A percentile compares a stretch with the other conserved stretches of the same genome.
phyloP scores from a whole-genome alignment of 2,888 invertebrate genomes.

The Erannis defoliaria region DNA sequence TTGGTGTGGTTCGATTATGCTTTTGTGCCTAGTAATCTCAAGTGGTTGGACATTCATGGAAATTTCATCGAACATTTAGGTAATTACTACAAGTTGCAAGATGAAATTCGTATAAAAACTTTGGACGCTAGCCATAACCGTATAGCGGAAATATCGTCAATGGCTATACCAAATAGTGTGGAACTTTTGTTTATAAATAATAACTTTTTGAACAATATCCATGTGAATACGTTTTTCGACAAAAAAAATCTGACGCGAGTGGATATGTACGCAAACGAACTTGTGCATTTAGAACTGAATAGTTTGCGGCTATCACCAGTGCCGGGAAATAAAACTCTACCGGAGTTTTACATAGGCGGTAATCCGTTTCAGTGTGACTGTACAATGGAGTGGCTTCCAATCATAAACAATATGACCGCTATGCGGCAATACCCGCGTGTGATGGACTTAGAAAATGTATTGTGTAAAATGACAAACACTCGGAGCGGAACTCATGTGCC shows the following conservation, averaged over 20 bases:
- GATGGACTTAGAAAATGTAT: slow-evolving; percentile 95
- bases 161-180: slow-evolving; percentile 95
- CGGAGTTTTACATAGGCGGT: slow-evolving; percentile 96
- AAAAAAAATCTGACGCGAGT: slow-evolving; percentile 94
- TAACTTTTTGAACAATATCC: slow-evolving; percentile 93
- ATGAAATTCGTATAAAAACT: slow-evolving; percentile 93
- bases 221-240: slow-evolving; percentile 94
- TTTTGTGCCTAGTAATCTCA: slow-evolving; percentile 95
- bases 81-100: slow-evolving; percentile 95
- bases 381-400: slow-evolving; percentile 97
- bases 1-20: slow-evolving; percentile 97
- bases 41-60: slow-evolving; percentile 96
- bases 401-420: slow-evolving; percentile 94
- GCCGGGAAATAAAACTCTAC: slow-evolving; percentile 90
- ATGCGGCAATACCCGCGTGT: slow-evolving; percentile 94
- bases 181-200: slow-evolving; percentile 96
- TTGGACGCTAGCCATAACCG: slow-evolving; percentile 96
- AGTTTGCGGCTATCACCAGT: slow-evolving; percentile 92
- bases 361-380: slow-evolving; percentile 98
- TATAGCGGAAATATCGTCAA: slow-evolving; percentile 92
- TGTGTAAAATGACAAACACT: slow-evolving; percentile 95
- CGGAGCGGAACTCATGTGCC: slow-evolving; percentile 93
- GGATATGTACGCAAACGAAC: slow-evolving; percentile 95
- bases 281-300: slow-evolving; percentile 93
- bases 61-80: slow-evolving; percentile 95